Conservation (phyloP, 1,140 invertebrate genomes). For the Cyclargus thomasi region DNA sequence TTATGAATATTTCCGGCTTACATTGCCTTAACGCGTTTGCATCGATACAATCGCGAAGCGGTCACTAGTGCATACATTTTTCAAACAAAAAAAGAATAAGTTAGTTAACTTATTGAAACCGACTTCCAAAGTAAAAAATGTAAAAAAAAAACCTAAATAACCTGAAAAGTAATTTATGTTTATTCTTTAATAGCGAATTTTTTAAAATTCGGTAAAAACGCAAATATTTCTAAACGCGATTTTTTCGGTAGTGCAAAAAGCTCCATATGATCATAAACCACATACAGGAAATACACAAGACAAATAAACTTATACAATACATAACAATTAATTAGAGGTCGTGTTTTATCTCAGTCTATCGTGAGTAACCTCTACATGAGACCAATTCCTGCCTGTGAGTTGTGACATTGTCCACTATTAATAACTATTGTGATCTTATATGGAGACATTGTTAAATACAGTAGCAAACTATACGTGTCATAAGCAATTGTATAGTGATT, state of each 20-base stretch:
- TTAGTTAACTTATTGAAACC: too few relatives aligned
- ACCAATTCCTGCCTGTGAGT: not conserved
- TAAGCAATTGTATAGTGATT: not conserved
- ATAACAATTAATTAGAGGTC: not conserved
- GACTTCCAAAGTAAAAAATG: too few relatives aligned
- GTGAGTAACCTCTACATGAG: not conserved
- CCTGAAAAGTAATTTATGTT: too few relatives aligned
- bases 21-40: too few relatives aligned
- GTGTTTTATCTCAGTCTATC: not conserved
- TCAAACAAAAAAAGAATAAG: too few relatives aligned
- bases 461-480: not conserved
- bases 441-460: not conserved
- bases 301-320: conserved; percentile 3
- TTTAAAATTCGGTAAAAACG: too few relatives aligned
- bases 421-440: not conserved
- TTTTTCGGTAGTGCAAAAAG: not conserved
- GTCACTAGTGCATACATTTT: too few relatives aligned
- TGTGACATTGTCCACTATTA: not conserved
- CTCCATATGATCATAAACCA: not conserved
- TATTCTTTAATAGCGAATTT: too few relatives aligned
- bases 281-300: not conserved
- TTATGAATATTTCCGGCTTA: too few relatives aligned
- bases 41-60: too few relatives aligned
- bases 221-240: too few relatives aligned
- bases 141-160: too few relatives aligned